Conservation (phyloP, 2,888 invertebrate genomes). For the Eupithecia centaureata region DNA sequence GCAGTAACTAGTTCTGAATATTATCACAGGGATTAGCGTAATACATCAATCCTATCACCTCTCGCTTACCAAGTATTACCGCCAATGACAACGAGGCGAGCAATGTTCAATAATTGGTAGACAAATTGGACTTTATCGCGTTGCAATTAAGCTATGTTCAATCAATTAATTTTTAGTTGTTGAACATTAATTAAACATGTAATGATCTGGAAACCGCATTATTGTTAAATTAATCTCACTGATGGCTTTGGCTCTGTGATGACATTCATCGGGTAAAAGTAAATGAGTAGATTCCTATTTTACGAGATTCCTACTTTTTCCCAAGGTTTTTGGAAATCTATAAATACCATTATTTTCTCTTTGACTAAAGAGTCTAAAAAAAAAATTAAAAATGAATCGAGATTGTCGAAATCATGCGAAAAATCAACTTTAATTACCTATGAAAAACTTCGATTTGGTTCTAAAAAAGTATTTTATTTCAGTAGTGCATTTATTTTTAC, state of each 20-base stretch:
- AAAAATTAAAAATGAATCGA: too few relatives aligned
- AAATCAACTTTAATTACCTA: too few relatives aligned
- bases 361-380: too few relatives aligned
- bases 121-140: constrained; percentile 4
- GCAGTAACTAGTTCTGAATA: background rate
- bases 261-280: background rate
- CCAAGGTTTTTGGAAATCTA: too few relatives aligned
- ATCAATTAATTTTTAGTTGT: constrained; percentile 10
- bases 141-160: constrained; percentile 1
- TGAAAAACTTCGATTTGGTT: too few relatives aligned
- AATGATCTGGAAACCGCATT: constrained; percentile 1
- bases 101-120: background rate
- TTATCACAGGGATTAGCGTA: background rate
- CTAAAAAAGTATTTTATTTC: too few relatives aligned
- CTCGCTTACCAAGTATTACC: background rate
- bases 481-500: too few relatives aligned
- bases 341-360: too few relatives aligned
- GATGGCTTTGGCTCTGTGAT: background rate
- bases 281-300: background rate
- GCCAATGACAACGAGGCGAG: background rate
- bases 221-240: background rate
- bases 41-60: background rate
- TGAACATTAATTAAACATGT: background rate
- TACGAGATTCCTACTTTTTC: too few relatives aligned
- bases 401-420: too few relatives aligned